A percentile compares a stretch with the other conserved stretches of the same genome.
phyloP scores from a whole-genome alignment of 2,888 invertebrate species.

The Conops quadrifasciatus region DNA sequence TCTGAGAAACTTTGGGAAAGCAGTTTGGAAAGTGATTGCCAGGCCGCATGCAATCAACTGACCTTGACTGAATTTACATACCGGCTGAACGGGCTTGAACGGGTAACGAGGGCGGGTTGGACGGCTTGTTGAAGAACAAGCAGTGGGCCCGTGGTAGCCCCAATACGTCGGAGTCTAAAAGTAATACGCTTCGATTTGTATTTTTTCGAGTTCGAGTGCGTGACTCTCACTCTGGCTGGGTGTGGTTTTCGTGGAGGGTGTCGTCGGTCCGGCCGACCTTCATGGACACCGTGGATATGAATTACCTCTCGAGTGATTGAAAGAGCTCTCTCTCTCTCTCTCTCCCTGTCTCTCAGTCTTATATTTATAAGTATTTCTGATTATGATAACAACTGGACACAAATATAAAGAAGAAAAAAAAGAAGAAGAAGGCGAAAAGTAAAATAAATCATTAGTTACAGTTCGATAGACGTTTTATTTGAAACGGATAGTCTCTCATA shows the following conservation, averaged over 20 bases:
- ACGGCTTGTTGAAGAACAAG: background rate
- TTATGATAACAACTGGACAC: too few species aligned
- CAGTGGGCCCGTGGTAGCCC: background rate
- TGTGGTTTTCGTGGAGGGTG: background rate
- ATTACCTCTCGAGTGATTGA: background rate
- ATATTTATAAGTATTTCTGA: too few species aligned
- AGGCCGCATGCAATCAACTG: constrained; percentile 12
- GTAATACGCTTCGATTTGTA: background rate
- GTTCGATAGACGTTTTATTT: too few species aligned
- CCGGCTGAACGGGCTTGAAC: background rate
- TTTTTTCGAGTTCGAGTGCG: background rate
- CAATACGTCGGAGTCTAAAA: background rate
- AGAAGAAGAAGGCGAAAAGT: too few species aligned
- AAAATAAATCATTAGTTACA: too few species aligned
- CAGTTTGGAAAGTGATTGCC: constrained; percentile 8
- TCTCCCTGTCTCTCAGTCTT: background rate
- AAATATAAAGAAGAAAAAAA: too few species aligned
- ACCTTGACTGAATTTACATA: constrained; percentile 22
- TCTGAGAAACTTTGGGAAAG: too few species aligned
- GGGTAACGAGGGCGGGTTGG: too few species aligned
- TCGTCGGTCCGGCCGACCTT: too few species aligned
- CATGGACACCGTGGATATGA: background rate
- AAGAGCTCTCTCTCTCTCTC: background rate
- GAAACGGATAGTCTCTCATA: too few species aligned
- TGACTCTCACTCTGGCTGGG: background rate